Percentiles rank a stretch among this genome's conserved stretches.
Conservation (phyloP, 92 coral and sea anemone genomes). For the Umimayanthus kanabou region DNA sequence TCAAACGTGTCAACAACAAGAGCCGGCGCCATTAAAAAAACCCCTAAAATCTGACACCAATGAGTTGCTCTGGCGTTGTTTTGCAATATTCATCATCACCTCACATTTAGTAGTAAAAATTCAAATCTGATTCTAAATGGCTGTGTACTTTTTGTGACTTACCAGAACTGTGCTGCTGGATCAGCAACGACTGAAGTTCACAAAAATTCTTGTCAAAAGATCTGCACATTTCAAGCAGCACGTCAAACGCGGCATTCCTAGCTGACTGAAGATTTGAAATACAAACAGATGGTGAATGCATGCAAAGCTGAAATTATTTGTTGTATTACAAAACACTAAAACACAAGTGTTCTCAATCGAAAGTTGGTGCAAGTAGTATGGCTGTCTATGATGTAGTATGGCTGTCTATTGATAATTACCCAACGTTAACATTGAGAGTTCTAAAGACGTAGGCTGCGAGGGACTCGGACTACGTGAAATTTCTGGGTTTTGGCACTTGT, state of each 20-base stretch:
- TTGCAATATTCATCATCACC: too few relatives aligned
- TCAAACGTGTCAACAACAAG: too few relatives aligned
- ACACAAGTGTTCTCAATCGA: neutral
- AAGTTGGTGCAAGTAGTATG: neutral
- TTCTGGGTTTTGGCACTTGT: too few relatives aligned
- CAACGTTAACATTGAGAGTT: neutral
- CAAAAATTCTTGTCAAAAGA: constrained; percentile 84
- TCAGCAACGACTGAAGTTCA: constrained; percentile 86
- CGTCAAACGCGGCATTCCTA: constrained; percentile 89
- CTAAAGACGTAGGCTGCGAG: neutral
- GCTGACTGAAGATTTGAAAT: constrained; percentile 61
- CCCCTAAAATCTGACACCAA: too few relatives aligned
- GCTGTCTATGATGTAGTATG: neutral
- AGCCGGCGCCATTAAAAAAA: too few relatives aligned
- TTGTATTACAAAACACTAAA: neutral
- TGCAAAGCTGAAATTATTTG: neutral
- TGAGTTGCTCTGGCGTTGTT: too few relatives aligned
- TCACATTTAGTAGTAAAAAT: neutral
- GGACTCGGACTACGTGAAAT: too few relatives aligned
- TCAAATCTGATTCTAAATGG: neutral
- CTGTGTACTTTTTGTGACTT: constrained; percentile 35
- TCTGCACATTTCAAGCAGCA: constrained; percentile 86
- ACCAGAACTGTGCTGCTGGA: constrained; percentile 90
- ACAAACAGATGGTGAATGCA: neutral
- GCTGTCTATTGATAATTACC: neutral